Base-by-base conservation (phyloP, 2,888 invertebrate species). In the Megalurothrips usitatus region DNA sequence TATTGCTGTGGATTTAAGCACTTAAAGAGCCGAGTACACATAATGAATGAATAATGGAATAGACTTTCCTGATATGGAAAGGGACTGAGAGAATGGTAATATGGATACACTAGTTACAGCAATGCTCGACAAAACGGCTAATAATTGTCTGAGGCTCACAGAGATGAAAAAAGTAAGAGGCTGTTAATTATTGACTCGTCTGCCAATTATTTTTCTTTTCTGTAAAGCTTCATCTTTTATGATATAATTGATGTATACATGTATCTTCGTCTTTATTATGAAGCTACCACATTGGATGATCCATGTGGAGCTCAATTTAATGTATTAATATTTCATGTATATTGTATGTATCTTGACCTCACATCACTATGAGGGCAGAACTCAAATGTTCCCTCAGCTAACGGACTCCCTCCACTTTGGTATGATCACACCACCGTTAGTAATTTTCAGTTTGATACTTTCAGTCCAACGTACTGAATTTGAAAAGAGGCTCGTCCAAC, bases 281-380 rank as follows among this genome's bases (percentile, higher is more conserved):
- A 75, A 75, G 68, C 68, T 26, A 26, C 68, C 26, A 26, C 68
- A 75, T 26, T 75, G 68, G 11, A 75, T 75, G 68, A 75, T 12
- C 26, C 68, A 23, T n/a, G n/a, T 58, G 58, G 23, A 26, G 68
- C 12, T 75, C 68, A 75, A 75, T 23, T 75, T 75, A 23, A 75
- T 26, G 23, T 75, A 75, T 75, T 75, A 26, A 75, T 75, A 75
- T 23, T 23, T 75, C 68, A 75, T 75, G 68, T 75, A 75, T 75
- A 26, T 75, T 23, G 26, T 75, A 75, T 75, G 26, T 75, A 75
- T 75, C 68, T 75, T 26, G 26, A 75, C 26, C 8, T 75, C 68
- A 75, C 68, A 23, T 26, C n/a, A 4, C 26, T 75, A 75, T 11
- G 68, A 75, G 58, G 26, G 9, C 68, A 75, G 23, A 26, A 26